Evolutionary conservation across 2,113 vertebrate genomes (phyloP), one percentile per base, ranked within the genome.

Genomic region (Grammatotria lemairii): DNA sequence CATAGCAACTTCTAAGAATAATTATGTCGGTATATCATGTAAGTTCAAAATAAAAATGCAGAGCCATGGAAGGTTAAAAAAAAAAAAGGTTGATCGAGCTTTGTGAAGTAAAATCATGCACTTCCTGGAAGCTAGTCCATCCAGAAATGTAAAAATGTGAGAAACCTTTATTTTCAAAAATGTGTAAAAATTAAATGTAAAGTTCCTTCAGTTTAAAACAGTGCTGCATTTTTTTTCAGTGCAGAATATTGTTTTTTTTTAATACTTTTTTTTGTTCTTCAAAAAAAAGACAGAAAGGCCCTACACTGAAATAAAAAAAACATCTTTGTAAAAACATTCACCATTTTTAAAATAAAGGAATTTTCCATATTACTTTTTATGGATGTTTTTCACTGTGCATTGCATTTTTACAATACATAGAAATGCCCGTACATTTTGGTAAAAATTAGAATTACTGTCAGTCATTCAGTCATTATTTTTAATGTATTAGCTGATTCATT

Each of bases 241-340:
- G 2, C 28, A 60, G 57, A 33, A 19, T 58, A 17, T 9, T 58
- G 11, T 0, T 26, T 26, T 57, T 54, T 3, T 57, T 54, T 2
- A 28, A 51, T 60, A 33, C 2, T 33, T 33, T 60, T 60, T 51
- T 60, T 60, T 33, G 1, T 63, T 19, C 4, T 63, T 63, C 0
- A 0, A 10, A 60, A 60, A 31, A 60, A 1, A 0, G 2, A 60
- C 57, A 4, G 58, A 19, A 63, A 33, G 58, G 28, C 58, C 0
- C 58, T 7, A 63, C 28, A 63, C 9, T 63, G 17, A 35, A 63
- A 63, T 35, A 3, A 12, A 11, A 57, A 1, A 17, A 9, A 0
- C 16, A 35, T 19, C 31, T 35, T 11, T 63, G 9, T 19, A 35
- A 63, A 63, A 63, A 11, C 58, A 63, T 63, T 63, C 28, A 33